Conservation (phyloP, 1,140 invertebrate genomes). For the Radopholus similis region DNA sequence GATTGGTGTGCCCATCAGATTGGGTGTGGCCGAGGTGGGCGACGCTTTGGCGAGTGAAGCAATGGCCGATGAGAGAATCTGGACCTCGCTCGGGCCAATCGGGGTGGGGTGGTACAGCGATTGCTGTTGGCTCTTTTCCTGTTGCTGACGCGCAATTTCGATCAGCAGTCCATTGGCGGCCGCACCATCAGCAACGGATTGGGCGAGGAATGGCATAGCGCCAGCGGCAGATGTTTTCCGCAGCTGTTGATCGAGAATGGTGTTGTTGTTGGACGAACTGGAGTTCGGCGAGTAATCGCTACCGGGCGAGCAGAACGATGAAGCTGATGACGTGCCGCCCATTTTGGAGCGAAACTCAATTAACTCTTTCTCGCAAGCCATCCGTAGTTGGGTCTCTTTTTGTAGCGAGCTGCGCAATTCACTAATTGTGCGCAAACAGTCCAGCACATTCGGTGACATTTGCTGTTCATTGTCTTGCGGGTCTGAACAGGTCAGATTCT, state of each 20-base stretch:
- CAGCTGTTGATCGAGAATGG: too few species aligned
- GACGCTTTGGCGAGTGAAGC: not conserved
- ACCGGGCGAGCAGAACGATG: not conserved
- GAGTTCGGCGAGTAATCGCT: not conserved
- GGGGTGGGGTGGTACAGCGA: not conserved
- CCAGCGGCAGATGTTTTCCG: too few species aligned
- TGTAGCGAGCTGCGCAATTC: constrained; percentile 32
- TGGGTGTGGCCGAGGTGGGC: not conserved
- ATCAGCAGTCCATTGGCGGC: not conserved
- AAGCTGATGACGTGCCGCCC: not conserved
- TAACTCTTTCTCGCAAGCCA: constrained; percentile 19
- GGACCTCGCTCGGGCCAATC: not conserved
- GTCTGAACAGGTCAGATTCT: too few species aligned
- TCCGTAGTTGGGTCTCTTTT: constrained; percentile 38
- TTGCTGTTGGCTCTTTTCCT: not conserved
- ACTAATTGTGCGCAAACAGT: constrained; percentile 40
- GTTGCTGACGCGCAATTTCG: not conserved
- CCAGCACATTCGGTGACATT: not conserved
- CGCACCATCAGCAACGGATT: not conserved
- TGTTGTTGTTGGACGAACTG: too few species aligned
- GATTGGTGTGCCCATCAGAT: not conserved
- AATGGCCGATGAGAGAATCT: not conserved
- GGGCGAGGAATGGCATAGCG: too few species aligned
- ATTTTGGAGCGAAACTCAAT: not conserved
- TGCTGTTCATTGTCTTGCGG: not conserved